Percentiles rank a stretch among this genome's conserved stretches.
phyloP scores from a whole-genome alignment of 2,888 invertebrate species.

The Sesamia inferens region DNA sequence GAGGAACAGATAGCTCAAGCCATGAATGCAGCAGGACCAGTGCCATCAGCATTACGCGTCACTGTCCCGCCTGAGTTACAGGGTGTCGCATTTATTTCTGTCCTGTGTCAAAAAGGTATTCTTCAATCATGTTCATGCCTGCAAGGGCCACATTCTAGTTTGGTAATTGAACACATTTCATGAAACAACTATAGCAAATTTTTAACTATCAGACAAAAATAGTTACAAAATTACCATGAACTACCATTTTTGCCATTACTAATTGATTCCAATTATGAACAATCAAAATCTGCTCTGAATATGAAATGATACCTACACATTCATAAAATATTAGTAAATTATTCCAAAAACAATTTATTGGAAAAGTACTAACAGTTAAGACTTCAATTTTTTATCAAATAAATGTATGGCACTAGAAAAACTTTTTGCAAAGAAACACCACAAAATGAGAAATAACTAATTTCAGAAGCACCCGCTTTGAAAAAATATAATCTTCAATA shows the following conservation, averaged over 20 bases:
- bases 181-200: too few species aligned
- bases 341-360: too few species aligned
- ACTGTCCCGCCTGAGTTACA: conserved; percentile 98
- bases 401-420: not conserved
- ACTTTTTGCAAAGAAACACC: too few species aligned
- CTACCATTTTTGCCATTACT: not conserved
- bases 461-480: too few species aligned
- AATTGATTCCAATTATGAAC: too few species aligned
- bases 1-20: conserved; percentile 91
- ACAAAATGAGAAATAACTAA: too few species aligned
- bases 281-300: not conserved
- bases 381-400: not conserved
- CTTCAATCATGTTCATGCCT: not conserved
- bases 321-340: too few species aligned
- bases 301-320: not conserved
- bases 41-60: conserved; percentile 95
- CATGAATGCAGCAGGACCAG: conserved; percentile 84
- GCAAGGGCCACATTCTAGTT: not conserved
- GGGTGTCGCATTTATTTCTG: conserved; percentile 98
- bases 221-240: not conserved
- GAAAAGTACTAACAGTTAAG: too few species aligned
- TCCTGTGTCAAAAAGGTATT: conserved; percentile 95
- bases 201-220: not conserved
- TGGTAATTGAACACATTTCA: not conserved
- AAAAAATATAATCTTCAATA: too few species aligned